phyloP scores from a whole-genome alignment of 2,113 vertebrate species.

The Australoheros scitulus region DNA sequence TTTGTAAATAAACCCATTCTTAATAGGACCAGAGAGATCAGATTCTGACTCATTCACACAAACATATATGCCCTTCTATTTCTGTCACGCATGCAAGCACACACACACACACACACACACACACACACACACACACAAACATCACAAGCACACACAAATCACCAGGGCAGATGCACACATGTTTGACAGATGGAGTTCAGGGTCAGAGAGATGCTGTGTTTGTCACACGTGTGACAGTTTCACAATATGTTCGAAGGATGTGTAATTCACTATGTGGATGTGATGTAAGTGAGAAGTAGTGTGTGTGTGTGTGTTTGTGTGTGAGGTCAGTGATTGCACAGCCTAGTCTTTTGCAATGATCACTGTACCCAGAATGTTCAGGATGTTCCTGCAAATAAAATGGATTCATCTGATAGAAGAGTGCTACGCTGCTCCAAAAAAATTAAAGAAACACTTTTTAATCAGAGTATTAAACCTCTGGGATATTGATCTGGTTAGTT shows the following conservation, averaged over 20 bases:
- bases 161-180: no score
- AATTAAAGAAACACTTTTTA: no score
- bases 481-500: no score
- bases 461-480: no score
- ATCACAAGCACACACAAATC: slow-evolving; percentile 43
- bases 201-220: slow-evolving; percentile 53
- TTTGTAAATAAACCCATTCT: slow-evolving; percentile 38
- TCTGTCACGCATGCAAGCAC: not conserved
- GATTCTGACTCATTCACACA: not conserved
- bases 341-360: slow-evolving; percentile 7
- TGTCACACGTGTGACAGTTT: slow-evolving; percentile 58
- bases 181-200: no score
- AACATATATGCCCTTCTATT: not conserved
- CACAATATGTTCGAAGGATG: slow-evolving; percentile 57
- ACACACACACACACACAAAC: no score
- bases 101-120: not conserved
- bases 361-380: not conserved
- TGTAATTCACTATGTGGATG: slow-evolving; percentile 45
- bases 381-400: slow-evolving; percentile 28
- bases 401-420: not conserved
- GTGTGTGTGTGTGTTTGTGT: slow-evolving; percentile 13
- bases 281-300: slow-evolving; percentile 37
- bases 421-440: no score
- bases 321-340: slow-evolving; percentile 40
- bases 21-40: slow-evolving; percentile 30